Conservation (phyloP, 2,888 invertebrate species). For the Adelognathus sp. region DNA sequence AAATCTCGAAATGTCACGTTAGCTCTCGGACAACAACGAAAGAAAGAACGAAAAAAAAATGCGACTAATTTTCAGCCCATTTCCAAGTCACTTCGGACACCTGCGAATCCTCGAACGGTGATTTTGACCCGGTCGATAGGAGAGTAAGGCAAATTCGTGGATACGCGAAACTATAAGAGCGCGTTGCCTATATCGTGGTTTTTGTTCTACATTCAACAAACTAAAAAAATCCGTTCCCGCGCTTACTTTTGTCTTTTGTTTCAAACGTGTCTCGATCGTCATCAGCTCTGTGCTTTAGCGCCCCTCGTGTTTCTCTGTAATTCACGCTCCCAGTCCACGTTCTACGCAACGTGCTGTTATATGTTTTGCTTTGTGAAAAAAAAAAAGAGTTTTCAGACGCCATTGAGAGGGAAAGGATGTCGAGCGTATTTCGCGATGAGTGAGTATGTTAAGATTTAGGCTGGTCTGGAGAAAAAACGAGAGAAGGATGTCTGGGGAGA, state of each 20-base stretch:
- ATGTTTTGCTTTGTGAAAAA: slow-evolving; percentile 59
- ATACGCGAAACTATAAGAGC: slow-evolving; percentile 58
- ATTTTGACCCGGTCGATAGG: slow-evolving; percentile 42
- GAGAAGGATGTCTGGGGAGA: slow-evolving; percentile 21
- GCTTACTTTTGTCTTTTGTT: background rate
- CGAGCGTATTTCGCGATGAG: slow-evolving; percentile 61
- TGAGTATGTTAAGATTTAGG: slow-evolving; percentile 52
- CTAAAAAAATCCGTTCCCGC: background rate
- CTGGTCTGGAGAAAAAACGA: slow-evolving; percentile 34
- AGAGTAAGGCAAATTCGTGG: slow-evolving; percentile 43
- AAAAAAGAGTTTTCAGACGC: slow-evolving; percentile 69
- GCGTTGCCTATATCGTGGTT: slow-evolving; percentile 57
- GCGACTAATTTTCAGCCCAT: slow-evolving; percentile 75
- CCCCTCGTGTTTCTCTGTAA: slow-evolving; percentile 15
- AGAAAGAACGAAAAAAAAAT: too few relatives aligned
- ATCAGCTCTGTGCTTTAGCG: background rate
- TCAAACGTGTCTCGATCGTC: background rate
- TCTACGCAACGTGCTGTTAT: slow-evolving; percentile 74
- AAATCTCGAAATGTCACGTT: slow-evolving; percentile 43
- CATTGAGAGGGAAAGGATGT: slow-evolving; percentile 56
- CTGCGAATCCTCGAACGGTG: slow-evolving; percentile 63
- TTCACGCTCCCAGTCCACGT: slow-evolving; percentile 38
- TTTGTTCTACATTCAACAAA: background rate
- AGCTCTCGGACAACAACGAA: slow-evolving; percentile 56
- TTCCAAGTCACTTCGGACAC: slow-evolving; percentile 62